Conservation (phyloP, 2,888 invertebrate genomes). For the Trichogramma evanescens region DNA sequence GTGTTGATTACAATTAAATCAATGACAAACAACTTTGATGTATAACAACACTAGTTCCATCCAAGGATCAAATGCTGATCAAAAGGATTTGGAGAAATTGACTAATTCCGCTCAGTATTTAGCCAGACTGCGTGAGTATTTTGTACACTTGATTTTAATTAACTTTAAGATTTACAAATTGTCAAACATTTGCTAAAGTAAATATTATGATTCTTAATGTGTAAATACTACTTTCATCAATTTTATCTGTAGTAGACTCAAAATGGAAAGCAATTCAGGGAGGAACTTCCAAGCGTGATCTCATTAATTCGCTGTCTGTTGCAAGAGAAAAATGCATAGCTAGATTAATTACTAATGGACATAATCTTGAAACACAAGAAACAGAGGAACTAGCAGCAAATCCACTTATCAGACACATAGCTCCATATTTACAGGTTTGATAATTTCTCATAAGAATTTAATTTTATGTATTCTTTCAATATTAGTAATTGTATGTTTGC, state of each 20-base stretch:
- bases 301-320: slow-evolving; percentile 54
- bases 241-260: slow-evolving; percentile 28
- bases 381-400: slow-evolving; percentile 37
- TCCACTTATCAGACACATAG: slow-evolving; percentile 43
- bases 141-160: neutral
- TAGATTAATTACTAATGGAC: slow-evolving; percentile 54
- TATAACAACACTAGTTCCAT: too few relatives aligned
- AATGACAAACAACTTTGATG: too few relatives aligned
- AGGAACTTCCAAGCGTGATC: slow-evolving; percentile 50
- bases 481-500: too few relatives aligned
- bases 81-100: slow-evolving; percentile 36
- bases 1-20: slow-evolving; percentile 54
- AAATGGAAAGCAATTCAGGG: slow-evolving; percentile 36
- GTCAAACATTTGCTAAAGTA: too few relatives aligned
- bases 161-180: too few relatives aligned
- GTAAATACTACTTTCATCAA: neutral
- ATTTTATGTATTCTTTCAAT: slow-evolving; percentile 17
- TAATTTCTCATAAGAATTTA: slow-evolving; percentile 1
- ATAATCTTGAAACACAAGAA: slow-evolving; percentile 49
- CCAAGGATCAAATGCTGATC: too few relatives aligned
- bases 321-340: slow-evolving; percentile 57
- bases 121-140: slow-evolving; percentile 57
- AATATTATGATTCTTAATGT: too few relatives aligned
- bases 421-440: slow-evolving; percentile 43
- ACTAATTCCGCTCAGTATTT: slow-evolving; percentile 62